Conservation (phyloP, 2,113 vertebrate genomes). For the Microcebus griseorufus region DNA sequence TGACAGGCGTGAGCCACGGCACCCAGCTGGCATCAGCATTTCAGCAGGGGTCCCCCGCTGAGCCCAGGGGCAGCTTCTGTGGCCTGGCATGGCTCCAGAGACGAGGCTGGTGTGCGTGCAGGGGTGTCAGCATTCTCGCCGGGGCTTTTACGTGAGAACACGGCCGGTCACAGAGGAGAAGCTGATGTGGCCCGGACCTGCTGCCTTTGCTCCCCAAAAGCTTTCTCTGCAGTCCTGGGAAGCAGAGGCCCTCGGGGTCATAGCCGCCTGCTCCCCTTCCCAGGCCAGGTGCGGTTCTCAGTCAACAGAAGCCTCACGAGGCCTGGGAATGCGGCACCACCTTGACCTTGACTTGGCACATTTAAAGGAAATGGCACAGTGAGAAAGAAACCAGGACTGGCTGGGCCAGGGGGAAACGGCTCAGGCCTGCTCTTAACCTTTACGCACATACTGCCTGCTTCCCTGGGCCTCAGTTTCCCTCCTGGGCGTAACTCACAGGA, state of each 20-base stretch:
- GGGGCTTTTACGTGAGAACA: not conserved
- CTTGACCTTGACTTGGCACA: not conserved
- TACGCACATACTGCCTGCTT: rapidly evolving
- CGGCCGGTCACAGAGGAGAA: not conserved
- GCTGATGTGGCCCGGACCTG: not conserved
- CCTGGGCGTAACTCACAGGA: rapidly evolving
- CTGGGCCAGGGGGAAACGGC: not conserved
- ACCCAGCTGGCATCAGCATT: rapidly evolving
- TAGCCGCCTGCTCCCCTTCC: not conserved
- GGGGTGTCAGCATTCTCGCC: rapidly evolving
- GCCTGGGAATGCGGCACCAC: not conserved
- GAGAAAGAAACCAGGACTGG: not conserved
- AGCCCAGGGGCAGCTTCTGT: not conserved
- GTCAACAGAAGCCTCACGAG: not conserved
- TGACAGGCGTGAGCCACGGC: too few relatives aligned
- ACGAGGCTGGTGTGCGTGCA: rapidly evolving
- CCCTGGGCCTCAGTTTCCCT: not conserved
- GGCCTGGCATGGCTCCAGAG: rapidly evolving
- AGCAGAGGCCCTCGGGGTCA: not conserved
- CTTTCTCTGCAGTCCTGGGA: not conserved
- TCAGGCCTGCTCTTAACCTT: not conserved
- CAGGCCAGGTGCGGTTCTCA: not conserved
- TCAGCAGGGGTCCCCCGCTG: rapidly evolving
- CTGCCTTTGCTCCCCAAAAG: not conserved
- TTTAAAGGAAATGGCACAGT: not conserved